phyloP scores from a whole-genome alignment of 2,797 vertebrate species.

The Pseudotriccus pelzelni region DNA sequence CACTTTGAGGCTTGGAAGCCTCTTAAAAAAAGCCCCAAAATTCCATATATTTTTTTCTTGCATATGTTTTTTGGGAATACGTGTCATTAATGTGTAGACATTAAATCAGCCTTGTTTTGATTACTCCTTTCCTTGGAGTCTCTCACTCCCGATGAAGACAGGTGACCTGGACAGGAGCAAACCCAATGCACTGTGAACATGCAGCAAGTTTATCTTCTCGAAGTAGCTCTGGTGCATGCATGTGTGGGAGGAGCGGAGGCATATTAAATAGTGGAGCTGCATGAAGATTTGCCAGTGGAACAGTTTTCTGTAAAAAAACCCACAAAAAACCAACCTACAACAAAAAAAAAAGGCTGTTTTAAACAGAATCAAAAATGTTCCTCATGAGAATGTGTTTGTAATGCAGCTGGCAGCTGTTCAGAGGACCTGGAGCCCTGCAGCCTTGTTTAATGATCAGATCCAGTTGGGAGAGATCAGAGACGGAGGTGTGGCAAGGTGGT shows the following conservation, averaged over 20 bases:
- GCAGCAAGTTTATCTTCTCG: not conserved
- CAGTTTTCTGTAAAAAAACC: not conserved
- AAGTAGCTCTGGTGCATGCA: not conserved
- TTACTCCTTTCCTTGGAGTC: not conserved
- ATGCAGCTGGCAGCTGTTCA: constrained; percentile 29
- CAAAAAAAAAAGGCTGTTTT: no score
- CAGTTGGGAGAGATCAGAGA: constrained; percentile 24
- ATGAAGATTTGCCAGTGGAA: constrained; percentile 24
- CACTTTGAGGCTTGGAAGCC: not conserved
- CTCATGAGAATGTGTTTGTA: not conserved
- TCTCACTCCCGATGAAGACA: not conserved
- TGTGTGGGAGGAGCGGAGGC: constrained; percentile 5
- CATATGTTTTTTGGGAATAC: not conserved
- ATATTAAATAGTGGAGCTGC: not conserved
- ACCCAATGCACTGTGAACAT: not conserved
- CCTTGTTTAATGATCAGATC: constrained; percentile 21
- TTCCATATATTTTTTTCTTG: not conserved
- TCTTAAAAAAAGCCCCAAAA: not conserved
- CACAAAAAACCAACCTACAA: no score
- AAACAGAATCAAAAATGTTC: constrained; percentile 19
- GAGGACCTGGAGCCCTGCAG: constrained; percentile 45
- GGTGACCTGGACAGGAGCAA: not conserved
- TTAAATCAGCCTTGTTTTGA: not conserved
- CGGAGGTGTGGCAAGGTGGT: constrained; percentile 12
- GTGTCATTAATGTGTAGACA: not conserved